Conservation (phyloP, 2,113 vertebrate species). For the Phylloscopus whistleri region DNA sequence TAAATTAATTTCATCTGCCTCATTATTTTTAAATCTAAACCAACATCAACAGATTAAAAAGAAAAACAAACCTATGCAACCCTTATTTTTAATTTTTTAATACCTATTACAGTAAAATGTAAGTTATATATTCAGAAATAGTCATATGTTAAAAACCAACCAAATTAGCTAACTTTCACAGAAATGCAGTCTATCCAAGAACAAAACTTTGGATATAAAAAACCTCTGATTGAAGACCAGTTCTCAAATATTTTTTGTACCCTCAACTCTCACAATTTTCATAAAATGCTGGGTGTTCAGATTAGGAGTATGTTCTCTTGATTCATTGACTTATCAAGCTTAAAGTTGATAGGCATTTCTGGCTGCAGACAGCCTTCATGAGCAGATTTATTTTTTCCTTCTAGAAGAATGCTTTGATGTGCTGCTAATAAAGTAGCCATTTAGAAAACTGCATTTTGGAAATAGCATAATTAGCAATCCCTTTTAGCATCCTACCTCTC, state of each 20-base stretch:
- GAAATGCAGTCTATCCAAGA: background rate
- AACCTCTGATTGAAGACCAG: background rate
- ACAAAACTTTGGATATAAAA: background rate
- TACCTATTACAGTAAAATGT: background rate
- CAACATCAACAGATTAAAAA: background rate
- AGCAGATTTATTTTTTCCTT: constrained; percentile 1
- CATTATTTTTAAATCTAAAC: background rate
- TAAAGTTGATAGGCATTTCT: background rate
- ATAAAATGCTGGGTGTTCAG: background rate
- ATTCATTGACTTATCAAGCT: background rate
- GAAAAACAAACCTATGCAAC: background rate
- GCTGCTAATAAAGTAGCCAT: background rate
- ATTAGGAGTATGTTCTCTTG: background rate
- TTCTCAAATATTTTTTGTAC: background rate
- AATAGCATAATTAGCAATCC: background rate
- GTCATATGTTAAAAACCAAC: background rate
- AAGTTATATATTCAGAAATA: background rate
- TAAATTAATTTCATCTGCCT: background rate
- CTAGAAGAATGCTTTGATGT: constrained; percentile 7
- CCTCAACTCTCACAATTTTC: background rate
- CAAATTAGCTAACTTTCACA: background rate
- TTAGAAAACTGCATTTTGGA: background rate
- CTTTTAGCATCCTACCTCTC: background rate
- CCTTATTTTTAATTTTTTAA: background rate
- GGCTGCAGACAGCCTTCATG: background rate